phyloP scores from a whole-genome alignment of 64 coral and sea anemone species.

The Montipora cactus region DNA sequence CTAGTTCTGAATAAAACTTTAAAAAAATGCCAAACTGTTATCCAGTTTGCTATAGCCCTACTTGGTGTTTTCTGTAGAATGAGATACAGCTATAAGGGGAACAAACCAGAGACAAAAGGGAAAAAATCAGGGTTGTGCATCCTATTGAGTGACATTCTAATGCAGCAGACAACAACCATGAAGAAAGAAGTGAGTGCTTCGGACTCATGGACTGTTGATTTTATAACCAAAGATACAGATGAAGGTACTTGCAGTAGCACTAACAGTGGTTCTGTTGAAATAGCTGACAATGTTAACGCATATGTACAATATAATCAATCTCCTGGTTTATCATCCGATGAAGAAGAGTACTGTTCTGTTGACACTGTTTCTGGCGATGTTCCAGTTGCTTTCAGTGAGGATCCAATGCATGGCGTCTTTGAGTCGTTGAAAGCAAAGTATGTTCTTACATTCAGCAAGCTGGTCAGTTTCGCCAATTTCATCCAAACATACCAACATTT shows the following conservation, averaged over 20 bases:
- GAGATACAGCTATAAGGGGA: conserved; percentile 46
- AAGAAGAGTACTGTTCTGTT: conserved; percentile 49
- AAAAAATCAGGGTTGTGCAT: conserved; percentile 51
- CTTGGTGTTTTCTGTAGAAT: conserved; percentile 61
- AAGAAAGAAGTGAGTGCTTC: conserved; percentile 55
- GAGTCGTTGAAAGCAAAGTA: conserved; percentile 50
- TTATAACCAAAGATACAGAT: conserved; percentile 54
- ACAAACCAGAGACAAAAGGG: neutral
- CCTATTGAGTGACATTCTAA: conserved; percentile 59
- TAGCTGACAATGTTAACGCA: conserved; percentile 49
- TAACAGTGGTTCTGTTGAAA: conserved; percentile 54
- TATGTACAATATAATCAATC: conserved; percentile 52
- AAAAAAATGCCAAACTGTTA: conserved; percentile 49
- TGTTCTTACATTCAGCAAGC: conserved; percentile 49
- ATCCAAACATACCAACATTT: conserved; percentile 62
- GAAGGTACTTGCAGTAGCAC: conserved; percentile 51
- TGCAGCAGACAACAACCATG: conserved; percentile 23
- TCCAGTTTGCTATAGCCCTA: conserved; percentile 60
- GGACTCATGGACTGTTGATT: conserved; percentile 41
- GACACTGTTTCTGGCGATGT: neutral
- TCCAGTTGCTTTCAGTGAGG: conserved; percentile 44
- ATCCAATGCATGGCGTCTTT: conserved; percentile 37
- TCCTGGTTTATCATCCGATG: conserved; percentile 48
- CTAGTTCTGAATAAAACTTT: conserved; percentile 56
- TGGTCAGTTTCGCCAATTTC: conserved; percentile 21